phyloP scores from a whole-genome alignment of 2,113 vertebrate species.

The Cacatua alba region DNA sequence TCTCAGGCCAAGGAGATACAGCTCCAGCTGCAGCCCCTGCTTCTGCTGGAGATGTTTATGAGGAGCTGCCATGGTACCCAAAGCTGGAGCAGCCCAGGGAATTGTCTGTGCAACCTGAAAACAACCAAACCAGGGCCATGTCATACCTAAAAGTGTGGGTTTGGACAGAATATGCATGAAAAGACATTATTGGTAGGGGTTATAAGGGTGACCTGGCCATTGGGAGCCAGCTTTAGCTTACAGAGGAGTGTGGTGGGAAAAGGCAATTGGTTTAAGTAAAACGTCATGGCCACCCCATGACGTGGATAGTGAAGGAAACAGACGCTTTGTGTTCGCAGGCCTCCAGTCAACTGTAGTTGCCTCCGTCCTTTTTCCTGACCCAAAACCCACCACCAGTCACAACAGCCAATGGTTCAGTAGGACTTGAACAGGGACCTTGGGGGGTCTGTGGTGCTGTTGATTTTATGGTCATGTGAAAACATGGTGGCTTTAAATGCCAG shows the following conservation, averaged over 20 bases:
- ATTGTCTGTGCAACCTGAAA: neutral
- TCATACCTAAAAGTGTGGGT: neutral
- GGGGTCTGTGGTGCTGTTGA: neutral
- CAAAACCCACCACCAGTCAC: neutral
- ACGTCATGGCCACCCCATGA: neutral
- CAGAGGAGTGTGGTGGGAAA: neutral
- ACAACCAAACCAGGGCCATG: neutral
- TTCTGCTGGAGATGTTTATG: neutral
- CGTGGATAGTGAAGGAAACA: neutral
- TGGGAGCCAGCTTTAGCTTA: neutral
- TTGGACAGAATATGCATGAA: neutral
- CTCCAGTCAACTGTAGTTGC: neutral
- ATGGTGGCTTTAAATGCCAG: neutral
- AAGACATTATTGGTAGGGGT: neutral
- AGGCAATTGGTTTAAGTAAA: neutral
- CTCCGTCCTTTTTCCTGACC: neutral
- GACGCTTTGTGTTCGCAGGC: rapidly evolving
- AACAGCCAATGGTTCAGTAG: neutral
- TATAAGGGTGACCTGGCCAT: neutral
- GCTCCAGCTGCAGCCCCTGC: neutral
- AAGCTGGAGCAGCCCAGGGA: neutral
- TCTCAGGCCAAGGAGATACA: neutral
- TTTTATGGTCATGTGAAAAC: neutral
- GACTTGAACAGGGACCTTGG: neutral
- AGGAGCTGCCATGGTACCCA: neutral